A percentile compares a stretch with the other conserved stretches of the same genome.
Evolutionary conservation across 2,797 vertebrate genomes (phyloP).

Genomic region (Chrosomus eos): DNA sequence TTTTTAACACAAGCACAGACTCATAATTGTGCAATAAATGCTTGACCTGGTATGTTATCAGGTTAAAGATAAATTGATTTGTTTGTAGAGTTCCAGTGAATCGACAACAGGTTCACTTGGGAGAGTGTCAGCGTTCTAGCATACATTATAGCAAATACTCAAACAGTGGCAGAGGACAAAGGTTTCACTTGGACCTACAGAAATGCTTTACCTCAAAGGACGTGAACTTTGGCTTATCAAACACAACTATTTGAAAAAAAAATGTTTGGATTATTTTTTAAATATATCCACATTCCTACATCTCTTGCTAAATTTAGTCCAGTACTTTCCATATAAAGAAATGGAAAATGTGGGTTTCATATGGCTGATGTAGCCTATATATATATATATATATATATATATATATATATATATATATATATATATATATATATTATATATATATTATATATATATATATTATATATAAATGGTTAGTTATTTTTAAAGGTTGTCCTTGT

Average conservation of each 20-base stretch:
- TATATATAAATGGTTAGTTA: no score
- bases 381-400: no score
- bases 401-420: no score
- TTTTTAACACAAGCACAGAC: background rate
- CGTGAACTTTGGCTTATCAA: slow-evolving; percentile 8
- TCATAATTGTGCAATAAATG: background rate
- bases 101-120: background rate
- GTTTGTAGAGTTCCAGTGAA: background rate
- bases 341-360: no score
- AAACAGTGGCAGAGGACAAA: background rate
- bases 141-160: background rate
- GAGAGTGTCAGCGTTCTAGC: background rate
- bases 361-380: no score
- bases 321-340: background rate
- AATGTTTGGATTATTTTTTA: background rate
- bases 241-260: background rate
- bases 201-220: background rate
- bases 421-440: no score
- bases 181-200: background rate
- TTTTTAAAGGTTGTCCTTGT: no score
- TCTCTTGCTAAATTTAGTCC: background rate
- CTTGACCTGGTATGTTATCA: slow-evolving; percentile 20
- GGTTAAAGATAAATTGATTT: slow-evolving; percentile 22
- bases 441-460: no score
- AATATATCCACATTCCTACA: no score